Evolutionary conservation across 1,140 invertebrate genomes (phyloP).

Genomic region (Ooceraea biroi): DNA sequence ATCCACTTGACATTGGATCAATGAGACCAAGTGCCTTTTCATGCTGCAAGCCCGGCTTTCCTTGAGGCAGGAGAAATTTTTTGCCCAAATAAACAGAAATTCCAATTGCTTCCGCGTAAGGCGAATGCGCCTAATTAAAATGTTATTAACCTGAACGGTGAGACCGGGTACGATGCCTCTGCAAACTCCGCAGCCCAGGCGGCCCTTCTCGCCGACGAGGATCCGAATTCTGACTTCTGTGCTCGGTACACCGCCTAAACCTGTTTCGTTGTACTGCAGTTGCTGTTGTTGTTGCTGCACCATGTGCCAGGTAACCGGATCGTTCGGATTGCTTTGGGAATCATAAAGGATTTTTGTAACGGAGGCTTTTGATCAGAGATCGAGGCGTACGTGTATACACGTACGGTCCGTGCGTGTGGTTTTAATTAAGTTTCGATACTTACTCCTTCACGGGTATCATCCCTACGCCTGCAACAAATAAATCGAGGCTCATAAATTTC

Average conservation of each 20-base stretch:
- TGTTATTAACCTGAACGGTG: slow-evolving; percentile 81
- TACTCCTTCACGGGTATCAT: slow-evolving; percentile 97
- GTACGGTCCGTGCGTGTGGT: neutral
- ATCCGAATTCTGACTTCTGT: slow-evolving; percentile 83
- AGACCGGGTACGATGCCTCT: slow-evolving; percentile 83
- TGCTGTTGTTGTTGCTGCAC: slow-evolving; percentile 86
- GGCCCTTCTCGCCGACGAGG: slow-evolving; percentile 83
- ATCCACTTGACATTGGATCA: too few relatives aligned
- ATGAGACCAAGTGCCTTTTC: neutral
- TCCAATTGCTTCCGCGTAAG: neutral
- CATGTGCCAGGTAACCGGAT: slow-evolving; percentile 92
- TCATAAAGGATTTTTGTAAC: slow-evolving; percentile 69
- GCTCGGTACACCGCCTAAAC: slow-evolving; percentile 74
- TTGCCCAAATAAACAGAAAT: neutral
- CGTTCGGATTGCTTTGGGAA: slow-evolving; percentile 88
- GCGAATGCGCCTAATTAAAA: neutral
- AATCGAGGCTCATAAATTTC: slow-evolving; percentile 39
- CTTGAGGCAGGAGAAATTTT: neutral
- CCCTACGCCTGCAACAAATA: slow-evolving; percentile 91
- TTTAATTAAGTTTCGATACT: slow-evolving; percentile 85
- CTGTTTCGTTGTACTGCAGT: slow-evolving; percentile 81
- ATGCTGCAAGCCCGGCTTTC: neutral
- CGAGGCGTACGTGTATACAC: neutral
- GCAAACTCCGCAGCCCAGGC: slow-evolving; percentile 84
- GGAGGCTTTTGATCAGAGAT: slow-evolving; percentile 30